Percentiles rank a stretch among this genome's conserved stretches.
These are phyloP conservation scores for Nomada flava DNA, from an alignment of 2,888 invertebrate genomes.

Conservation along the genomic window DNA sequence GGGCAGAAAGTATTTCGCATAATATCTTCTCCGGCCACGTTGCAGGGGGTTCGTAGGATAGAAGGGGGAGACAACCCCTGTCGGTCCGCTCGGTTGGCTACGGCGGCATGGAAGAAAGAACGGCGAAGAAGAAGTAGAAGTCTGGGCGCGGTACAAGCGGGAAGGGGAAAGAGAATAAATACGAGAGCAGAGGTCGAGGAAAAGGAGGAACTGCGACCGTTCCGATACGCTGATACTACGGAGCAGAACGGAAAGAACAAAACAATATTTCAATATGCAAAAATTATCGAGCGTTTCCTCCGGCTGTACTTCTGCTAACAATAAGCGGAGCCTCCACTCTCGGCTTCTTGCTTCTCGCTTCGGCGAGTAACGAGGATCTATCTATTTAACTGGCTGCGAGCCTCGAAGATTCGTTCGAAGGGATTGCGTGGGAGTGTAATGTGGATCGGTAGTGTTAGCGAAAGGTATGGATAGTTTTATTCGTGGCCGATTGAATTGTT, in stretches of 20 bases:
- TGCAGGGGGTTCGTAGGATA: not conserved
- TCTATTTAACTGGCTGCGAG: conserved; percentile 3
- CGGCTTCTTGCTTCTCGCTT: conserved; percentile 10
- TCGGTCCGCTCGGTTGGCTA: conserved; percentile 28
- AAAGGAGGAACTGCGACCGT: conserved; percentile 13
- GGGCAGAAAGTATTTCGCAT: conserved; percentile 69
- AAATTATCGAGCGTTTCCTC: conserved; percentile 56
- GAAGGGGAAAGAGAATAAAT: conserved; percentile 56
- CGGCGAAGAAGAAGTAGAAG: not conserved
- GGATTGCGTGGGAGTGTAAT: not conserved
- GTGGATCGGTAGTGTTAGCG: not conserved
- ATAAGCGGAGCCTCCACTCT: conserved; percentile 25
- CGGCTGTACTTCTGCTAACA: conserved; percentile 11
- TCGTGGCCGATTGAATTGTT: too few relatives aligned
- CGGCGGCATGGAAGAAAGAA: not conserved
- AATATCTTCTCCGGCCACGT: conserved; percentile 53
- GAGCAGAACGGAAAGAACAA: conserved; percentile 39
- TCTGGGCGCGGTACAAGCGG: conserved; percentile 13
- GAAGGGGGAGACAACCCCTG: conserved; percentile 1
- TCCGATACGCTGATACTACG: conserved; percentile 59
- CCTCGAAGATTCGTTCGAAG: not conserved
- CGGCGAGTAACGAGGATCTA: conserved; percentile 19
- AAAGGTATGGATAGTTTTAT: not conserved
- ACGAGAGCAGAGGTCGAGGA: conserved; percentile 23
- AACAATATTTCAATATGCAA: conserved; percentile 66